Conservation (phyloP, 2,888 invertebrate genomes). For the Cepaea hortensis region DNA sequence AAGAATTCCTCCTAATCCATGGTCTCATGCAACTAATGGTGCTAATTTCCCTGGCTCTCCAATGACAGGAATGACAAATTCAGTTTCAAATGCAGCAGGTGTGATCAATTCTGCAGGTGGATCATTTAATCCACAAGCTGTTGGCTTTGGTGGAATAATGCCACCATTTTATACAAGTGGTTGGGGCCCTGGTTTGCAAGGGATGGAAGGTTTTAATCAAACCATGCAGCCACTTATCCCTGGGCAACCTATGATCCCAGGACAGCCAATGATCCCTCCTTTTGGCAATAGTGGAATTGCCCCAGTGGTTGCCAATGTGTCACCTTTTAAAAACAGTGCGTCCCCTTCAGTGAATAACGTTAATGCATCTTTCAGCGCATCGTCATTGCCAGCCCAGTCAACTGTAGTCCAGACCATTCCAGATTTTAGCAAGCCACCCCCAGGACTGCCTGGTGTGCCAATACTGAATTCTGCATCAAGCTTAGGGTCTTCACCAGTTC, state of each 20-base stretch:
- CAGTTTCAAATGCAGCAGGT: conserved; percentile 11
- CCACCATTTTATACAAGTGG: conserved; percentile 44
- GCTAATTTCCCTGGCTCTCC: conserved; percentile 20
- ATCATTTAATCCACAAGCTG: conserved; percentile 35
- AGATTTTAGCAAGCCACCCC: conserved; percentile 50
- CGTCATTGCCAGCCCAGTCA: conserved; percentile 13
- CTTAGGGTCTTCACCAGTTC: conserved; percentile 29
- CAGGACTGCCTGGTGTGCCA: conserved; percentile 19
- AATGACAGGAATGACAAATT: conserved; percentile 34
- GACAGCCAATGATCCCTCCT: conserved; percentile 43
- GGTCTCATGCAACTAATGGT: conserved; percentile 16
- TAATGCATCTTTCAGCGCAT: conserved; percentile 12
- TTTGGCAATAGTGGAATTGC: conserved; percentile 26
- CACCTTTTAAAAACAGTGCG: conserved; percentile 12
- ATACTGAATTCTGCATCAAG: conserved; percentile 15
- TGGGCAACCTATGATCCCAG: conserved; percentile 47
- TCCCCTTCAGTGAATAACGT: conserved; percentile 22
- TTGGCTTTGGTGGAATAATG: conserved; percentile 46
- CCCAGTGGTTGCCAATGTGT: conserved; percentile 13
- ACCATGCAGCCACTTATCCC: conserved; percentile 41
- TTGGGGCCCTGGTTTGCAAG: conserved; percentile 43
- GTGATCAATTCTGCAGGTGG: conserved; percentile 2
- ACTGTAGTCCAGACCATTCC: background rate
- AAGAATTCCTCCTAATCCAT: conserved; percentile 19
- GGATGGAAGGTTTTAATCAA: conserved; percentile 40